Evolutionary conservation across 2,113 vertebrate genomes (phyloP), one percentile per base, ranked within the genome.

Genomic region (Silurus meridionalis): DNA sequence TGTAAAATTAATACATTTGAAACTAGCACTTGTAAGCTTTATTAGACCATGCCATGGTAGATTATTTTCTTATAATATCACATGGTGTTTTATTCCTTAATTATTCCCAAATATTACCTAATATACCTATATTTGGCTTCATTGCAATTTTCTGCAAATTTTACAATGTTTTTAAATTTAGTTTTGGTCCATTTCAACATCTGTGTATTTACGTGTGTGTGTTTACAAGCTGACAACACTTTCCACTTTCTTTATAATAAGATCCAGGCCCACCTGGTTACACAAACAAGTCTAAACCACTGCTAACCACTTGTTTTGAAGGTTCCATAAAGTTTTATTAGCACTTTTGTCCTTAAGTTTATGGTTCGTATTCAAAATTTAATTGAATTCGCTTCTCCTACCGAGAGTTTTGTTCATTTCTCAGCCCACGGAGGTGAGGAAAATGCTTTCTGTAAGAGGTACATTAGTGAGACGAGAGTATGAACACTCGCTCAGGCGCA

Each of bases 221-320:
- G 75, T 86, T 66, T 75, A 81, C 81, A 75, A 82, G 80, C 85
- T 81, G 25, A 81, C 78, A 88, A 89, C 80, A 90, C 75, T 72
- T 83, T 89, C 66, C 10, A 90, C 77, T 87, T 87, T 83, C 37
- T 37, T 78, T 71, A 71, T 93, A 91, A 94, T 92, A 88, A 91
- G 88, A 93, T 92, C 88, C 92, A 92, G 92, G 80, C 89, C 75
- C 61, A 72, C 86, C 88, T 63, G 6, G 83, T 88, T 63, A 81
- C 57, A 75, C 61, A 93, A 92, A 94, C 92, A 90, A 91, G 89
- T 82, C 77, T 85, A 91, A 86, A 74, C n/a, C 79, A 85, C 90
- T 82, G 86, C 91, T 90, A 90, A 90, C 77, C 89, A 90, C 88
- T 92, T 91, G 88, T 90, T 86, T 89, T 91, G 74, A 88, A 90